These are phyloP conservation scores for Orientallactaga sibirica DNA, from an alignment of 2,797 vertebrate species.

Conservation along the genomic window DNA sequence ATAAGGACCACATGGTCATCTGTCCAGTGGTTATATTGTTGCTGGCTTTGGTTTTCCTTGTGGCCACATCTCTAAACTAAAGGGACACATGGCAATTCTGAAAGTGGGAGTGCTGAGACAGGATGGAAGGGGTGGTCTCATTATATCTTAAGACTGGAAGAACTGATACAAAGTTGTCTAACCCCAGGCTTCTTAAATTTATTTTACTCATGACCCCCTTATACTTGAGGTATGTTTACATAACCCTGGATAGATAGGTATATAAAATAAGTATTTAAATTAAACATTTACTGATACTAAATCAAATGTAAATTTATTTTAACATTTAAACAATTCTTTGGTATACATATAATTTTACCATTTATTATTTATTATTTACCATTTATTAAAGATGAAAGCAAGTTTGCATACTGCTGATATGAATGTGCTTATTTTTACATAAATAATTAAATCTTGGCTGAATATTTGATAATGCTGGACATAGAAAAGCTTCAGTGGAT, in stretches of 20 bases:
- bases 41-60: background rate
- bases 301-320: background rate
- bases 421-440: background rate
- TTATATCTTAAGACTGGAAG: background rate
- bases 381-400: background rate
- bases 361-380: background rate
- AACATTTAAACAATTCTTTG: background rate
- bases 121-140: background rate
- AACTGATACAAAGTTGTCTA: background rate
- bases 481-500: background rate
- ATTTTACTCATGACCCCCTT: background rate
- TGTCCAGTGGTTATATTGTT: background rate
- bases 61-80: background rate
- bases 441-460: background rate
- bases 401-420: background rate
- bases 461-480: background rate
- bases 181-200: background rate
- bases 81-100: background rate
- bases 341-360: background rate
- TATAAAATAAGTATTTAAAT: background rate
- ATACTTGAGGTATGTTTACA: background rate
- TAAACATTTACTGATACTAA: background rate
- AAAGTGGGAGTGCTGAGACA: background rate
- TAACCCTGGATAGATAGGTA: background rate
- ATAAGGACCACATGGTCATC: background rate